phyloP scores from a whole-genome alignment of 2,113 vertebrate species.

The Limnothrissa miodon region DNA sequence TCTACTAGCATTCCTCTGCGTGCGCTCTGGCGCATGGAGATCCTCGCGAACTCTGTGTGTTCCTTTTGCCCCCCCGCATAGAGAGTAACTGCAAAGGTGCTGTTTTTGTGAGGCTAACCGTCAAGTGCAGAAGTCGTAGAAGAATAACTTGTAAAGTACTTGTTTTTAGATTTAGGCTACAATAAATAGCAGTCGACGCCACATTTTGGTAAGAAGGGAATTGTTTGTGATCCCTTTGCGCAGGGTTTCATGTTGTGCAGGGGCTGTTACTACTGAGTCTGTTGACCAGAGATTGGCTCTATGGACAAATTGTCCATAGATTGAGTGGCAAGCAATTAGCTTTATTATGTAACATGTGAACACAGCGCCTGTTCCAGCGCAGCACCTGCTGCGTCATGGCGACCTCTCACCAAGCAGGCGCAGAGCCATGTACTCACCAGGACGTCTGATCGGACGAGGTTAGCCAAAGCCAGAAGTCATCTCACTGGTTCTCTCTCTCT shows the following conservation, averaged over 20 bases:
- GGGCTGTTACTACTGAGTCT: not conserved
- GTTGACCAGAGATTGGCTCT: not conserved
- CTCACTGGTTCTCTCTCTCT: not conserved
- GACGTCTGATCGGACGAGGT: not conserved
- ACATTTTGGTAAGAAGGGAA: not conserved
- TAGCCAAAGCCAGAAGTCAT: not conserved
- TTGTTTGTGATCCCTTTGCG: not conserved
- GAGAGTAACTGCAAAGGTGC: not conserved
- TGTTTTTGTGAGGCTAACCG: not conserved
- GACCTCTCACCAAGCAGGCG: conserved; percentile 7
- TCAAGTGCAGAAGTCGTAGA: not conserved
- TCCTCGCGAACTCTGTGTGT: not conserved
- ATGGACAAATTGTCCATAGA: not conserved
- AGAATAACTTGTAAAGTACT: not conserved
- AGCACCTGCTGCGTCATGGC: not conserved
- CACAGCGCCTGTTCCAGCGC: not conserved
- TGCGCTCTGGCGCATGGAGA: conserved; percentile 19
- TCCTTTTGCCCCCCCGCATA: not conserved
- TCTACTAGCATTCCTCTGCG: not conserved
- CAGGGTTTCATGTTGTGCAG: not conserved
- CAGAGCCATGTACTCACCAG: not conserved
- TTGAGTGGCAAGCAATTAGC: not conserved
- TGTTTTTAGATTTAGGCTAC: not conserved
- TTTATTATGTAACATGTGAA: not conserved
- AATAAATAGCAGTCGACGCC: not conserved